Evolutionary conservation across 1,140 invertebrate species (phyloP), one percentile per base, ranked within the genome.

Genomic region (Drosophila seguyi): DNA sequence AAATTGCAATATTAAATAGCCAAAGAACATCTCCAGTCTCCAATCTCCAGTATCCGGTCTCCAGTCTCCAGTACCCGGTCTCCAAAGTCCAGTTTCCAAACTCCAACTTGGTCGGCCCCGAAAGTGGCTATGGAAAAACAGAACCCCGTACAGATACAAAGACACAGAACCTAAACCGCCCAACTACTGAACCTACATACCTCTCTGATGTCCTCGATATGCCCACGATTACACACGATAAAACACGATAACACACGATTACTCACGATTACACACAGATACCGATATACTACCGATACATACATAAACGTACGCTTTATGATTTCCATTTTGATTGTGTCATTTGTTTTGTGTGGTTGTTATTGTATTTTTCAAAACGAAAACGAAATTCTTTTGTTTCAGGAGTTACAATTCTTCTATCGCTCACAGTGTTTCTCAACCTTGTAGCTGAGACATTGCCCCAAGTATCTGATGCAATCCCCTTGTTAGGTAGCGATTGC

Each of bases 351-450:
- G 74, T 73, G 67, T 77, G 75, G 71, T 85, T 90, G 88, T 74
- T 85, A 90, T 90, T 90, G 85, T 90, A 90, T 90, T 90, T 90
- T 88, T 88, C 85, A 90, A 88, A 73, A 73, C 69, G 44, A 73
- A 73, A 73, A 90, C 81, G 61, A 90, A 94, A 93, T 95, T 92
- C 79, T 92, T 95, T 95, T 96, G 95, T 97, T 97, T 94, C 97
- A 99, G 98, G 98, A 95, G 98, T 99, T 95, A 99, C 98, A 95
- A 99, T 99, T 95, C 97, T 99, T 94, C 98, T 99, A 93, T 99
- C 98, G 94, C 96, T 99, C 95, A 99, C 98, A 94, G 98, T 99
- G 95, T 99, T 99, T 96, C 96, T 97, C 95, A 98, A 98, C 95
- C 95, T 98, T 94, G 97, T 98, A 93, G 97, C 97, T 92, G 97